Base-by-base conservation (phyloP, 2,113 vertebrate species). In the Alethe castanea region DNA sequence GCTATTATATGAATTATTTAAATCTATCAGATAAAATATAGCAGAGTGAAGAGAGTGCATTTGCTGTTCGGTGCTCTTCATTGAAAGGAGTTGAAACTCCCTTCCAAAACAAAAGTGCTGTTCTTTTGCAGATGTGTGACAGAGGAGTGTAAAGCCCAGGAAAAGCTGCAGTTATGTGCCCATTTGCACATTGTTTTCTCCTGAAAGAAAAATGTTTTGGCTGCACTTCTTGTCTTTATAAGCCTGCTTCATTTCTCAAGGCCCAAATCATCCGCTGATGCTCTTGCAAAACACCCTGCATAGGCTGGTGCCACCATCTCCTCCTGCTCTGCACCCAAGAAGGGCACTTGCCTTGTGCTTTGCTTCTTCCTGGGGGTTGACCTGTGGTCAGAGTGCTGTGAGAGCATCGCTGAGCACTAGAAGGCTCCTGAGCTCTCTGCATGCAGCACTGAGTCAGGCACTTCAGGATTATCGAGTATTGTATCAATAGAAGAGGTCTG, bases 1-100 rank as follows among this genome's bases (percentile, higher is more conserved):
- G 88, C 94, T 92, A 33, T 81, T 90, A 33, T 35, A 88, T 97
- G 65, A 94, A 97, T 97, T 95, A 97, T 96, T 97, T 95, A 97
- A 79, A 65, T 61, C 67, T 79, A 33, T 38, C 81, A 88, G 85
- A 88, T 88, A 94, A 97, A 96, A 88, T 70, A 81, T 74, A 90
- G 67, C 64, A 70, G 61, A 85, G 60, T 8, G 50, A 91, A 95
- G 88, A 94, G 45, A 62, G 26, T 92, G 96, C 61, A 48, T 53
- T 96, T 88, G 66, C 57, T 90, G 26, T 54, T 92, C 73, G 78
- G 45, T 77, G 33, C 57, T 85, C 40, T 94, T 47, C 60, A 3
- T 16, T 40, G 60, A 78, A 96, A 54, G 52, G 48, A 88, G 40
- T 4, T 62, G 52, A 91, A 89, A 31, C 29, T 53, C 38, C 66